Evolutionary conservation across 1,140 invertebrate genomes (phyloP), one percentile per base, ranked within the genome.

Genomic region (Micrasema longulum): DNA sequence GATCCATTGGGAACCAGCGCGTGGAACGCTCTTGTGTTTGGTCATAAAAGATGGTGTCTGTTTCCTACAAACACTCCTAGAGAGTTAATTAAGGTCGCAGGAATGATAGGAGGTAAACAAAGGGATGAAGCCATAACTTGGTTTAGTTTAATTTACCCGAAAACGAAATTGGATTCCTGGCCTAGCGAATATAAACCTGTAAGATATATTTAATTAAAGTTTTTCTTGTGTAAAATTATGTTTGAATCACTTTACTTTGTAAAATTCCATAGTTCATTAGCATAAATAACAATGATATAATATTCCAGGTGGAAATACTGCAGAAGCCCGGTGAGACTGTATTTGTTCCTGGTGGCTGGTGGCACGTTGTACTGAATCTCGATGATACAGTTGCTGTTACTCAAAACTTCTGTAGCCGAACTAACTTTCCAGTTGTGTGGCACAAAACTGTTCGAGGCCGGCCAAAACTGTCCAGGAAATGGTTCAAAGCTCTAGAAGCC

Each of bases 1-100:
- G 98, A 99, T 86, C 98, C 98, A 4, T 84, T 99, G 67, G 98
- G 98, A 12, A 99, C 98, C 1, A 98, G 96, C 89, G 98, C 98
- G 7, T 99, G 98, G 98, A 99, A 99, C 87, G 92, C 97, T 11
- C 85, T 99, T 48, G 91, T 99, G 36, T 89, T 89, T 77, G 98
- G 98, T 20, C 95, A 99, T 80, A 99, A 99, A 87, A 90, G 97
- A 78, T 99, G 98, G 98, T 99, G 97, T 81, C 85, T 99, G 52
- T 97, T 99, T 82, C 98, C 98, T 9, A 99, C 98, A 2, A 89
- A 97, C 75, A 98, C 97, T 18, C 97, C 98, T 0, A 94, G 96
- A 81, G 95, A 98, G 78, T 79, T 99, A 50, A 86, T 99, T 1
- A 99, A 99, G 85, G 95, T 98, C 2, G 92, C 91, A 20, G 90